A percentile compares a stretch with the other conserved stretches of the same genome.
Conservation (phyloP, 2,113 vertebrate genomes). For the Rostratula benghalensis region DNA sequence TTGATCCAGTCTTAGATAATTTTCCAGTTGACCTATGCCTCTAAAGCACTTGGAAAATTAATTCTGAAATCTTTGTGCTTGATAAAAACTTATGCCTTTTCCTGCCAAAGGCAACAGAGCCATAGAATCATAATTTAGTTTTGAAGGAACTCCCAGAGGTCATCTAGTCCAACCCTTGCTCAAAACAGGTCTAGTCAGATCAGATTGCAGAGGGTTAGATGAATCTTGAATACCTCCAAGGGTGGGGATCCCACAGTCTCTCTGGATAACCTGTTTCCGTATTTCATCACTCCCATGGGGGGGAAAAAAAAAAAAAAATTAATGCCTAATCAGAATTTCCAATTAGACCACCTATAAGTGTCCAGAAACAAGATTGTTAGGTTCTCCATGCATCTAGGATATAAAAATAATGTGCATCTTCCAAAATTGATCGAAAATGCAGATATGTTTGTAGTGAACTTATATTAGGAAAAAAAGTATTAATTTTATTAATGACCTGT, state of each 20-base stretch:
- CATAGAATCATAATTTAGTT: neutral
- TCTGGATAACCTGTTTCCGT: neutral
- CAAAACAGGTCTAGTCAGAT: neutral
- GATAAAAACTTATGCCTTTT: neutral
- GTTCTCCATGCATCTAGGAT: neutral
- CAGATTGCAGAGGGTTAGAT: neutral
- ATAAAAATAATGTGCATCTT: neutral
- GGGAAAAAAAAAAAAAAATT: neutral
- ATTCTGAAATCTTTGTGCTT: neutral
- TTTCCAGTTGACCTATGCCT: neutral
- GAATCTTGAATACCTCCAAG: neutral
- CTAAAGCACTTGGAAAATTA: neutral
- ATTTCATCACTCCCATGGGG: neutral
- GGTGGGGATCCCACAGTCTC: neutral
- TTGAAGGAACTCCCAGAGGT: neutral
- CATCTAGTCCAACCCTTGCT: neutral
- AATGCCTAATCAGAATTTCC: neutral
- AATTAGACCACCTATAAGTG: neutral
- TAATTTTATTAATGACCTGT: neutral
- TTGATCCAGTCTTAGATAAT: neutral
- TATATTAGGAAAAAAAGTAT: neutral
- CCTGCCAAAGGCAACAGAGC: neutral
- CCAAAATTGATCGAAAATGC: neutral
- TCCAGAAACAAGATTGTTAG: neutral
- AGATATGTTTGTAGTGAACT: neutral